phyloP scores from a whole-genome alignment of 2,113 vertebrate species.

The Sinosuthora webbiana region DNA sequence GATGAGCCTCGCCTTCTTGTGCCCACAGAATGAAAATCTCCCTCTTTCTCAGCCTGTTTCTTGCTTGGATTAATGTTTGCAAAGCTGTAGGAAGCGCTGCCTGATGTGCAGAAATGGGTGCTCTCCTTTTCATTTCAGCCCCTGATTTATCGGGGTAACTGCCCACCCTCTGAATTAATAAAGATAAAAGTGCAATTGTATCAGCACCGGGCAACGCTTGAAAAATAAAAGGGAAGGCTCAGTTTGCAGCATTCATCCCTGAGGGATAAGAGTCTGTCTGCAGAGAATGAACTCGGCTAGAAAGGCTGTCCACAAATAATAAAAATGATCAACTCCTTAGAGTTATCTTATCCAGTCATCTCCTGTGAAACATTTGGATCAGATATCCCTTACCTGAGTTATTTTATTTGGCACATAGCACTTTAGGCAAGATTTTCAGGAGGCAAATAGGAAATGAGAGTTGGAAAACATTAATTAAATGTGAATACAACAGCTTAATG shows the following conservation, averaged over 20 bases:
- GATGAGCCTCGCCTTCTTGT: not conserved
- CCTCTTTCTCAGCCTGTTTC: not conserved
- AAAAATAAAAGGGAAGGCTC: constrained; percentile 42
- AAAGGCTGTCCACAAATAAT: constrained; percentile 51
- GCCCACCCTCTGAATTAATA: not conserved
- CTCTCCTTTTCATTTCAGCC: not conserved
- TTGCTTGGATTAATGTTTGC: not conserved
- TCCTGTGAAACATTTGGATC: constrained; percentile 56
- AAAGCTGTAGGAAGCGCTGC: not conserved
- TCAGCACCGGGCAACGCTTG: not conserved
- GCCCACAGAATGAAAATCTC: not conserved
- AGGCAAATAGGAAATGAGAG: constrained; percentile 69
- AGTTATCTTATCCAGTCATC: constrained; percentile 61
- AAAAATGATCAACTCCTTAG: constrained; percentile 58
- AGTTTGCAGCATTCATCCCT: constrained; percentile 39
- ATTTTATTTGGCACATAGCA: constrained; percentile 64
- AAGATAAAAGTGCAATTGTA: constrained; percentile 30
- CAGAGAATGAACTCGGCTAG: not conserved
- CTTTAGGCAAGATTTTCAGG: constrained; percentile 61
- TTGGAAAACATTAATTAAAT: constrained; percentile 72
- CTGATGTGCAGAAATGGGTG: not conserved
- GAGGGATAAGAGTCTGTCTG: constrained; percentile 24
- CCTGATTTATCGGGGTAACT: not conserved
- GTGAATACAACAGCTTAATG: constrained; percentile 69
- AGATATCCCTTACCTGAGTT: constrained; percentile 62